These are phyloP conservation scores for Recurvirostra avosetta DNA, from an alignment of 2,113 vertebrate genomes.

Conservation along the genomic window DNA sequence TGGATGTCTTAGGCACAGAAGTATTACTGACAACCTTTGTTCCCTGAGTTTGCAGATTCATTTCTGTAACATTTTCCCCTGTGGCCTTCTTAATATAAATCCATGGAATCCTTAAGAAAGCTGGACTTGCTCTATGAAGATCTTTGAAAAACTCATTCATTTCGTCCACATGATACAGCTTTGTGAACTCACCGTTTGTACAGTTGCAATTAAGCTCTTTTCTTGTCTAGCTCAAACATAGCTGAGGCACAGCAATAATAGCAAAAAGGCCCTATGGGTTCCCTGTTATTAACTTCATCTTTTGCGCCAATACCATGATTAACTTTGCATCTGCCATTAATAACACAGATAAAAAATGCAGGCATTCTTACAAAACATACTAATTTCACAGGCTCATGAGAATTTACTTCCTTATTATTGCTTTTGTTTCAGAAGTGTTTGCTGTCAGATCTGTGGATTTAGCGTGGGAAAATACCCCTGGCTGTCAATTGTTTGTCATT, in stretches of 20 bases:
- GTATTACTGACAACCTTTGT: background rate
- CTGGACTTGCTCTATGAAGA: background rate
- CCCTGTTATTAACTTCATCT: background rate
- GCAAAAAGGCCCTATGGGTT: background rate
- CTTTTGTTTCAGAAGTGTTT: background rate
- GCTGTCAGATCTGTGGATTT: slow-evolving; percentile 1
- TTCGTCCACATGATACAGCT: background rate
- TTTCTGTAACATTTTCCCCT: background rate
- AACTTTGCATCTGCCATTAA: slow-evolving; percentile 26
- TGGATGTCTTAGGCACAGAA: background rate
- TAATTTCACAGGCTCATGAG: background rate
- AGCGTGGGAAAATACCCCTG: background rate
- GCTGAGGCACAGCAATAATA: background rate
- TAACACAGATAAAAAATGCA: background rate
- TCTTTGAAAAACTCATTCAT: background rate
- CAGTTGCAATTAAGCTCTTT: background rate
- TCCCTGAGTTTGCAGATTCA: background rate
- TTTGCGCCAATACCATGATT: background rate
- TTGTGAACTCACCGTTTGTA: background rate
- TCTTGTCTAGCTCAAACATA: background rate
- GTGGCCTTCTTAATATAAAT: background rate
- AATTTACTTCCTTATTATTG: background rate
- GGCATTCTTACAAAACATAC: background rate
- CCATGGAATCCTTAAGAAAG: background rate
- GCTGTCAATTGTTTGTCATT: slow-evolving; percentile 41